These are phyloP conservation scores for Ageneiosus marmoratus DNA, from an alignment of 2,113 vertebrate genomes.

Conservation along the genomic window DNA sequence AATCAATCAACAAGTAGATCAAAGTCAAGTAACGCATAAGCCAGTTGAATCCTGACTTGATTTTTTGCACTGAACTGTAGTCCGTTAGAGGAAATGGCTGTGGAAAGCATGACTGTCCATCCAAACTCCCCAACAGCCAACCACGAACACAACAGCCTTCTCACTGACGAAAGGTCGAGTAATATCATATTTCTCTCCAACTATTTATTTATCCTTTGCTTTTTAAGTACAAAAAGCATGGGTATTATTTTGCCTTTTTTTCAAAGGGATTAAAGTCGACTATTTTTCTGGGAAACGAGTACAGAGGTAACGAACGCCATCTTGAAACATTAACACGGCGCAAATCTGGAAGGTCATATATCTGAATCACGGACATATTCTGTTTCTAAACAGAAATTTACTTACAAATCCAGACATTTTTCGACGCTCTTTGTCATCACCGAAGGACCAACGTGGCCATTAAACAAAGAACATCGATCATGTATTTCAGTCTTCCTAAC, in stretches of 20 bases:
- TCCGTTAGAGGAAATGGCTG: slow-evolving; percentile 83
- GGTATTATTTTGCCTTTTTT: slow-evolving; percentile 72
- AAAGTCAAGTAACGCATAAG: slow-evolving; percentile 83
- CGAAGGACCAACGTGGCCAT: slow-evolving; percentile 41
- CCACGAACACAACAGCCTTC: slow-evolving; percentile 85
- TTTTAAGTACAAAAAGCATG: slow-evolving; percentile 75
- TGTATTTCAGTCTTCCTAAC: slow-evolving; percentile 29
- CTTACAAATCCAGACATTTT: slow-evolving; percentile 49
- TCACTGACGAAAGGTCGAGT: slow-evolving; percentile 92
- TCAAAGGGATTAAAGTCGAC: slow-evolving; percentile 80
- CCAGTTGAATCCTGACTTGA: slow-evolving; percentile 76
- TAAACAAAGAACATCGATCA: slow-evolving; percentile 51
- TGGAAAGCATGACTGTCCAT: slow-evolving; percentile 91
- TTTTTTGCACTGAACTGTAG: slow-evolving; percentile 81
- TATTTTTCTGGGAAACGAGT: slow-evolving; percentile 76
- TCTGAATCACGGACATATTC: slow-evolving; percentile 63
- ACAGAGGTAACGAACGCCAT: slow-evolving; percentile 80
- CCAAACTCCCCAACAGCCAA: slow-evolving; percentile 86
- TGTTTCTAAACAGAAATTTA: slow-evolving; percentile 56
- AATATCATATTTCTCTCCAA: slow-evolving; percentile 83
- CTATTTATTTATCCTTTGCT: slow-evolving; percentile 82
- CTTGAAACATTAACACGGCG: slow-evolving; percentile 74
- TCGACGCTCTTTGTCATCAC: slow-evolving; percentile 42
- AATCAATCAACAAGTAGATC: slow-evolving; percentile 77
- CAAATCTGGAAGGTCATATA: slow-evolving; percentile 73